A percentile compares a stretch with the other conserved stretches of the same genome.
Conservation (phyloP, 2,888 invertebrate genomes). For the Aporophyla lueneburgensis region DNA sequence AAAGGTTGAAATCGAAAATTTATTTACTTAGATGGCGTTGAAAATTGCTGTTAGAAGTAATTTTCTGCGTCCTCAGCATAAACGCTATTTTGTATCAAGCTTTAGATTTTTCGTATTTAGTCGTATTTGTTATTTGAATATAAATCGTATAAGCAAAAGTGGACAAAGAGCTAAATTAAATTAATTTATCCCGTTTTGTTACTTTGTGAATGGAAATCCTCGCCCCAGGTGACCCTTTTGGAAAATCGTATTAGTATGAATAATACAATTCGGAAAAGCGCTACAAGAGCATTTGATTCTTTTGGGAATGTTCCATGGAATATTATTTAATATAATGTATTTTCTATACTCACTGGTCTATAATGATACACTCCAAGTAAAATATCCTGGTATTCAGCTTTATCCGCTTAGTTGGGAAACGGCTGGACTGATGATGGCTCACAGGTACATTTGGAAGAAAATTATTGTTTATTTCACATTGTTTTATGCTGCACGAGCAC, state of each 20-base stretch:
- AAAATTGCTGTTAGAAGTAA: background rate
- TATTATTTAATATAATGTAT: background rate
- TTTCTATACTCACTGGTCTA: background rate
- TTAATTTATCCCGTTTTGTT: slow-evolving; percentile 15
- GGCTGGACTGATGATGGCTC: background rate
- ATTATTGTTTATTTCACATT: too few species aligned
- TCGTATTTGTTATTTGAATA: background rate
- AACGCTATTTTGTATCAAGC: background rate
- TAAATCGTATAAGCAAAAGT: background rate
- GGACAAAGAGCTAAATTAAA: slow-evolving; percentile 24
- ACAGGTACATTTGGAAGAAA: too few species aligned
- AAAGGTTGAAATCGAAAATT: background rate
- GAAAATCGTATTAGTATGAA: slow-evolving; percentile 33
- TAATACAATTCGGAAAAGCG: slow-evolving; percentile 10
- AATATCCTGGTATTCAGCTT: background rate
- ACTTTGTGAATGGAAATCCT: background rate
- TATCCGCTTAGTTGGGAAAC: background rate
- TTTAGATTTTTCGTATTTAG: background rate
- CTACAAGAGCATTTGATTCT: slow-evolving; percentile 4
- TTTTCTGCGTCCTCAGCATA: background rate
- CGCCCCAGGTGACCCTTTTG: slow-evolving; percentile 15
- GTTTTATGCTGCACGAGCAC: too few species aligned
- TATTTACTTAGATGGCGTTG: too few species aligned
- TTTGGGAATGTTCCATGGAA: slow-evolving; percentile 2
- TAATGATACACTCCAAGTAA: background rate